Evolutionary conservation across 2,113 vertebrate species (phyloP), one percentile per base, ranked within the genome.

Genomic region (Calidris pygmaea): DNA sequence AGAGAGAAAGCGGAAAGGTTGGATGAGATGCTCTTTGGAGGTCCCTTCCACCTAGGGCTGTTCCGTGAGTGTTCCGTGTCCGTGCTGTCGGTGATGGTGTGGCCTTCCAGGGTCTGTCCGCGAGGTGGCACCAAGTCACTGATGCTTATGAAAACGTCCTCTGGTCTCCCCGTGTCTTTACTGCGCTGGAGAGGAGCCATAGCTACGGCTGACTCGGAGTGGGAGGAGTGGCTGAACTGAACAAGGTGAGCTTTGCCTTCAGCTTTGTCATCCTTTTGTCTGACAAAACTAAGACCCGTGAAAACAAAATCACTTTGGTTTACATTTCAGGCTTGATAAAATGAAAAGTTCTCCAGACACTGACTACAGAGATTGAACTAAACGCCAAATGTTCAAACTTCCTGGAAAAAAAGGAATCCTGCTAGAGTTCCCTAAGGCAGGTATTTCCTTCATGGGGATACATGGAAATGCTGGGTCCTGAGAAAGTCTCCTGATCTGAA

Each of bases 81-180:
- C 27, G 14, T 8, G 26, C 18, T 41, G 59, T 30, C 12, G 29
- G 35, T 12, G 34, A 22, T 43, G 39, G 22, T 29, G 27, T 48
- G 71, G 43, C 12, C 41, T 52, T 75, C 48, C 66, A 7, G 34
- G 10, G 16, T 11, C n/a, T 22, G 62, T 50, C 88, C 97, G 84
- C 88, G 77, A 97, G 96, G 75, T 97, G 97, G 78, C 95, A 82
- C 62, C 92, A 95, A n/a, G 68, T 60, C 34, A 65, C 82, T 14
- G 96, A 56, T 29, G 48, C 75, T 86, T 17, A 13, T 15, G 10
- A 3, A 37, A 39, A 6, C 20, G 11, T 48, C 34, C 37, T 10
- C 27, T 3, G n/a, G 3, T n/a, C 72, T 11, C 45, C 18, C 23
- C 4, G 39, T 6, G 2, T 11, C 29, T 29, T 8, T 11, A 2